phyloP scores from a whole-genome alignment of 2,113 vertebrate species.

The Nibea albiflora region DNA sequence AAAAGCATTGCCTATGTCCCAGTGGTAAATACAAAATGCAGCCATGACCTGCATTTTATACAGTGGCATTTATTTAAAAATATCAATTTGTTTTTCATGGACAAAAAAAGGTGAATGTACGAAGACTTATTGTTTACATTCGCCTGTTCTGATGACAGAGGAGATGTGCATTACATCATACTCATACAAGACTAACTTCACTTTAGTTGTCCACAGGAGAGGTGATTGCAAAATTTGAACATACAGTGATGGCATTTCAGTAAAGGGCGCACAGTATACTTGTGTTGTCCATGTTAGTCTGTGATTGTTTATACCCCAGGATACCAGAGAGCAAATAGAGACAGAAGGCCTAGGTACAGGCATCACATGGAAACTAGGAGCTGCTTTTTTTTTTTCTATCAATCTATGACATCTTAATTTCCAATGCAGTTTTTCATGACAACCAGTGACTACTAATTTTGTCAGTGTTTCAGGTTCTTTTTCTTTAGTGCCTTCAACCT shows the following conservation, averaged over 20 bases:
- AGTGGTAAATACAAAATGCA: not conserved
- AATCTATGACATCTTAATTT: not conserved
- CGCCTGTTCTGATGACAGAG: constrained; percentile 13
- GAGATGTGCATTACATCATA: constrained; percentile 15
- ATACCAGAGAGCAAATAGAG: not conserved
- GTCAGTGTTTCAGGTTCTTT: not conserved
- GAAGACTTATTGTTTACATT: constrained; percentile 9
- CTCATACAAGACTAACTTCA: not conserved
- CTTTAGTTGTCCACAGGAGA: not conserved
- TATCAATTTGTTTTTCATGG: not conserved
- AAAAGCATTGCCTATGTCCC: not conserved
- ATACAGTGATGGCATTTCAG: not conserved
- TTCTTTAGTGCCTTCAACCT: not conserved
- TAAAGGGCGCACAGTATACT: not conserved
- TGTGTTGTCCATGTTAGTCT: not conserved
- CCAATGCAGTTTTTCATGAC: not conserved
- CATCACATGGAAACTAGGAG: not conserved
- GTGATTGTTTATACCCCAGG: not conserved
- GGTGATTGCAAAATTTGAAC: not conserved
- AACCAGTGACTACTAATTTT: not conserved
- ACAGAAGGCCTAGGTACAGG: not conserved
- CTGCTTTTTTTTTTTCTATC: not conserved
- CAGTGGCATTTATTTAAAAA: not conserved
- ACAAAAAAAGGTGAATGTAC: not conserved
- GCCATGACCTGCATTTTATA: constrained; percentile 6